Evolutionary conservation across 2,113 vertebrate species (phyloP), one percentile per base, ranked within the genome.

Genomic region (Tringa solitaria): DNA sequence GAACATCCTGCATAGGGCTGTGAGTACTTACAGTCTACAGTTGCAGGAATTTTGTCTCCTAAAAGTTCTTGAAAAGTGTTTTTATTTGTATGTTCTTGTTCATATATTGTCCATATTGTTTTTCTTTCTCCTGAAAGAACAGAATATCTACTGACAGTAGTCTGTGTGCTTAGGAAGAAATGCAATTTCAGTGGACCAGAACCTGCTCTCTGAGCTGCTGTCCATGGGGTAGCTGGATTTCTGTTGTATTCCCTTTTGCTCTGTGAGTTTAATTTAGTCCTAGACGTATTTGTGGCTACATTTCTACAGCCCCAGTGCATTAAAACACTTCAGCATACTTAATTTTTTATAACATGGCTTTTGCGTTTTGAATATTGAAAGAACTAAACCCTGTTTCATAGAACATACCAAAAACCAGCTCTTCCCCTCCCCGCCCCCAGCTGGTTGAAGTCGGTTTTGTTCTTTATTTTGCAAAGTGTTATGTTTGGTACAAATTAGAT

Each of bases 221-320:
- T 28, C 60, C 86, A 57, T 0, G 0, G 57, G 59, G 37, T 61
- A 56, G 20, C 11, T 83, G 24, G 39, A 78, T 51, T 92, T 88
- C 50, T 81, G 2, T 84, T 84, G 16, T 81, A 23, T 74, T 81
- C 26, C 12, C 37, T 67, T 75, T 79, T 57, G 33, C 41, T 88
- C 82, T 63, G 37, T 78, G 61, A 75, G 30, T 26, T 53, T 88
- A 63, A 70, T 85, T 70, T 85, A 35, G 51, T 70, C 88, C 37
- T 88, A 82, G 37, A 63, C 9, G 10, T 77, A 14, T 21, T 84
- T 78, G 33, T 74, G 35, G 12, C 63, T 81, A 18, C 20, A 15
- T 76, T 92, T 90, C 22, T 77, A 87, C 69, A 84, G 53, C 60
- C 80, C 32, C 32, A 64, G 53, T 84, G 43, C 35, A 81, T 84